Base-by-base conservation (phyloP, 2,888 invertebrate species). In the Operophtera brumata region DNA sequence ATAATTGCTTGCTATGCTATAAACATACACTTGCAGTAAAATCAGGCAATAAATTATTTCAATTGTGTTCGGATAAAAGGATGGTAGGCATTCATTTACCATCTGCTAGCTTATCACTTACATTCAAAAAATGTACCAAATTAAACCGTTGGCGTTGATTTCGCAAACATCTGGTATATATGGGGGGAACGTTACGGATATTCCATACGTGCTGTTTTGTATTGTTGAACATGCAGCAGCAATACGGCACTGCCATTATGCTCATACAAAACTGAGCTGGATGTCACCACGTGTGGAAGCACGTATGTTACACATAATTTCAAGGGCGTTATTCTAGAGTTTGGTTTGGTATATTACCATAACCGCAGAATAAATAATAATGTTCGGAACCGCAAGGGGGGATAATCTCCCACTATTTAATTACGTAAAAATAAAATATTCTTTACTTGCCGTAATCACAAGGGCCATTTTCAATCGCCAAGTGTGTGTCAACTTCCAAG, bases 301-400 rank as follows among this genome's bases (percentile, higher is more conserved):
- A 45, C 10, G 40, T 35, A 35, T 35, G 11, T 47, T 30, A 55
- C 44, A 52, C 43, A 57, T 30, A 52, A 57, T 52, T 62, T 57
- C 54, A 57, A 61, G 60, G 60, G 59, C 64, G 59, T 59, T 56
- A 73, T 76, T 63, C 59, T 60, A 66, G 66, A 25, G 67, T 66
- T 62, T 65, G 66, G 67, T 66, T 62, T 65, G 66, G 66, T 65
- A 75, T 79, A 83, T 82, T 82, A 80, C 76, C 83, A 82, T 84
- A 80, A 80, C 50, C 56, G 42, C 56, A 51, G 47, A 47, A 47
- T 52, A 52, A 52, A 53, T 42, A 45, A 52, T 52, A 52, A 46
- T 48, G 20, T 20, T 47, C 40, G 45, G 11, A 69, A 74, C 83
- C 84, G 64, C 81, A 80, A 80, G 75, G 75, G 71, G 20, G 4